Conservation (phyloP, 1,140 invertebrate species). For the Aleiodes sp. region DNA sequence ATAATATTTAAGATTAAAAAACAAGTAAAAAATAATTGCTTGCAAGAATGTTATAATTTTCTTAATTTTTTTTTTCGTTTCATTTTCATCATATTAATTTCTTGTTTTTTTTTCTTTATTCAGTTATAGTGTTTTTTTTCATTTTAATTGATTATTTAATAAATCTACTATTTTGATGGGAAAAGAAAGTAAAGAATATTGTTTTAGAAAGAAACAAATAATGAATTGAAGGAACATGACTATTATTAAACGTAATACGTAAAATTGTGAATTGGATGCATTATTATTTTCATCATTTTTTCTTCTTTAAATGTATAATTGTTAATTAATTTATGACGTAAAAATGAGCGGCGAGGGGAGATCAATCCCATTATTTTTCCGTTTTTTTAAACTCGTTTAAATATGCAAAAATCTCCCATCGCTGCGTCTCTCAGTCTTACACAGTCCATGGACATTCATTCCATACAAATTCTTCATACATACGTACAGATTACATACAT, state of each 20-base stretch:
- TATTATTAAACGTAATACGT: constrained; percentile 54
- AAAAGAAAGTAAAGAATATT: too few species aligned
- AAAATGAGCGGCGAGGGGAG: constrained; percentile 55
- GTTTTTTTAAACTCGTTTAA: not conserved
- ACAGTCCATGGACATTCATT: constrained; percentile 52
- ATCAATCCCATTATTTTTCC: constrained; percentile 34
- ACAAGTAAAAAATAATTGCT: constrained; percentile 27
- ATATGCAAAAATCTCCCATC: constrained; percentile 39
- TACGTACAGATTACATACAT: constrained; percentile 27
- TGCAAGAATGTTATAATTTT: constrained; percentile 4
- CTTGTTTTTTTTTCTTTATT: not conserved
- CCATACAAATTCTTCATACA: constrained; percentile 36
- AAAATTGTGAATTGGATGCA: constrained; percentile 49
- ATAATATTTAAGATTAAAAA: constrained; percentile 38
- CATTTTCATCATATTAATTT: too few species aligned
- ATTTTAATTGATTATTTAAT: constrained; percentile 32
- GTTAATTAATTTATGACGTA: constrained; percentile 48
- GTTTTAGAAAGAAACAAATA: constrained; percentile 50
- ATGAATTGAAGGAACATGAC: constrained; percentile 53
- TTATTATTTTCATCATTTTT: constrained; percentile 38
- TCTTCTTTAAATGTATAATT: constrained; percentile 43
- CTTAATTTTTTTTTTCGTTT: constrained; percentile 50
- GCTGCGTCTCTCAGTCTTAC: constrained; percentile 58
- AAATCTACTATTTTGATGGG: too few species aligned
- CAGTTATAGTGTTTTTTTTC: not conserved